Evolutionary conservation across 2,888 invertebrate species (phyloP), one percentile per base, ranked within the genome.

Genomic region (Deilephila elpenor): DNA sequence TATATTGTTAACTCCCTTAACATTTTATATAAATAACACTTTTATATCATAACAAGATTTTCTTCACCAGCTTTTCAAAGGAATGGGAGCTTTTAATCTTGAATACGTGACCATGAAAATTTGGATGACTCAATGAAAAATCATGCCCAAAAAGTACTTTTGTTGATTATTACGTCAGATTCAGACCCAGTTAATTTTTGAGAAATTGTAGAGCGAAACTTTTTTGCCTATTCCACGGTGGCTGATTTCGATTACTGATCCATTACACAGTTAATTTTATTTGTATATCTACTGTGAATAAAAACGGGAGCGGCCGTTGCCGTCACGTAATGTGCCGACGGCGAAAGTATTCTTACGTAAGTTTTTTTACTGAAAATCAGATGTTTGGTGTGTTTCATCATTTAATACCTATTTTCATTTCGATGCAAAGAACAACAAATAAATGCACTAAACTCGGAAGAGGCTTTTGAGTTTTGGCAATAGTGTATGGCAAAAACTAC

Each of bases 261-360:
- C 81, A 82, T 81, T 81, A 80, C 79, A 77, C 79, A 75, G 73
- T 78, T 76, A 83, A 82, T 84, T 86, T 88, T 86, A 82, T 83
- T 82, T 84, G 79, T 86, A 83, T 82, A 79, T 70, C 77, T 75
- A 82, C 82, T 79, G 79, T 84, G 78, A 83, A 82, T 80, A 78
- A 86, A 87, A 88, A 83, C 81, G 79, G 80, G 77, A 79, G 85
- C 90, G 90, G 83, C 79, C 75, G 76, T 79, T 80, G 79, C 74
- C 71, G 83, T 93, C 92, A 92, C 93, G 93, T 93, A 93, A 93
- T 88, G 83, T 85, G 77, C 80, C 78, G 88, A 87, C 77, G 89
- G 91, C 83, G 92, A 93, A 93, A 94, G 92, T 91, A 77, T 76
- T 78, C 83, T 90, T 91, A 83, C 85, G 86, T 82, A 91, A 92